Evolutionary conservation across 1,140 invertebrate genomes (phyloP).

Genomic region (Tenebrio molitor): DNA sequence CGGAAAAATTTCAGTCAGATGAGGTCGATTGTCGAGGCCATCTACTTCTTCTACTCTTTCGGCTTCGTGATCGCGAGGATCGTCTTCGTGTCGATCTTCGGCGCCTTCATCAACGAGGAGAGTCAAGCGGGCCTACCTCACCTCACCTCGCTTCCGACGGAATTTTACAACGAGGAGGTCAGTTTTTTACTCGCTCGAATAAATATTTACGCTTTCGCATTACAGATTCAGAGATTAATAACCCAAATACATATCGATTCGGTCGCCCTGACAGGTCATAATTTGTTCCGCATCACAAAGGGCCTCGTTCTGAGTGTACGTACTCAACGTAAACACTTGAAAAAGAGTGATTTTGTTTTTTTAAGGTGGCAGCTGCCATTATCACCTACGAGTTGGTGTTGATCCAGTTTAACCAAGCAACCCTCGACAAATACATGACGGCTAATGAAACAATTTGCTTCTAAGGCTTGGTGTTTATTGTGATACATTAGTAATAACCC

Average conservation of each 20-base stretch:
- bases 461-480: too few species aligned
- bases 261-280: conserved; percentile 73
- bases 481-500: too few species aligned
- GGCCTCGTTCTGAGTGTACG: conserved; percentile 75
- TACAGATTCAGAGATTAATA: conserved; percentile 52
- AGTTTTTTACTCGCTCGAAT: too few species aligned
- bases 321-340: conserved; percentile 41
- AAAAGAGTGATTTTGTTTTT: conserved; percentile 17
- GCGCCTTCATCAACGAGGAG: conserved; percentile 73
- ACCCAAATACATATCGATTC: conserved; percentile 71
- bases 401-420: conserved; percentile 69
- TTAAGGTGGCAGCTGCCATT: conserved; percentile 76
- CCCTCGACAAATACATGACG: conserved; percentile 24
- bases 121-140: conserved; percentile 69
- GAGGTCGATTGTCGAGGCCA: conserved; percentile 16
- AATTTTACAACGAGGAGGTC: conserved; percentile 71
- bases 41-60: conserved; percentile 75
- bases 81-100: conserved; percentile 69
- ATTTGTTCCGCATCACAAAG: conserved; percentile 75
- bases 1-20: conserved; percentile 34
- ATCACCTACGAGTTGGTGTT: conserved; percentile 78
- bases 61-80: conserved; percentile 71
- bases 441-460: conserved; percentile 38
- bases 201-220: background rate
- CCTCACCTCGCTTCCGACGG: conserved; percentile 70